Conservation (phyloP, 2,888 invertebrate genomes). For the Parnassius smintheus region DNA sequence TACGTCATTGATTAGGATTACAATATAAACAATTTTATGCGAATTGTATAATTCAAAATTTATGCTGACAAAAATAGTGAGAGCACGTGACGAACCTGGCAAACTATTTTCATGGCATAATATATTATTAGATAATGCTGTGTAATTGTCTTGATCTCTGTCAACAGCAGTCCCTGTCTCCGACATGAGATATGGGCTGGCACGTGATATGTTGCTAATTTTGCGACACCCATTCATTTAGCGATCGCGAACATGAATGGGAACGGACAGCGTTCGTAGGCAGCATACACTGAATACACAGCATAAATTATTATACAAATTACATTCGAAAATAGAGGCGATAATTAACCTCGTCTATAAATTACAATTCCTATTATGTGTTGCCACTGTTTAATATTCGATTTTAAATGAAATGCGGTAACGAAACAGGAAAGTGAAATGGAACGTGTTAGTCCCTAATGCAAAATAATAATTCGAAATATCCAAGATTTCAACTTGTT, state of each 20-base stretch:
- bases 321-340: constrained; percentile 55
- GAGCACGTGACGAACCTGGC: constrained; percentile 33
- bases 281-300: constrained; percentile 46
- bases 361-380: constrained; percentile 33
- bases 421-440: constrained; percentile 32
- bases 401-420: constrained; percentile 42
- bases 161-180: constrained; percentile 62
- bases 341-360: constrained; percentile 47
- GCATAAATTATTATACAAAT: constrained; percentile 63
- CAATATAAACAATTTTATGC: no score
- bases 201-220: constrained; percentile 72
- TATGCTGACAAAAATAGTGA: not conserved
- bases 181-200: constrained; percentile 71
- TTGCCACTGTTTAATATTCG: constrained; percentile 45
- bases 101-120: constrained; percentile 56
- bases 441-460: constrained; percentile 32
- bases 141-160: constrained; percentile 67
- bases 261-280: constrained; percentile 59
- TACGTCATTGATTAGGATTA: no score
- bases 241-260: constrained; percentile 67
- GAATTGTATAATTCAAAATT: no score
- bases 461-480: constrained; percentile 35
- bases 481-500: constrained; percentile 35
- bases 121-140: constrained; percentile 67
- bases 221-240: constrained; percentile 74